Base-by-base conservation (phyloP, 2,113 vertebrate genomes). In the Notothenia coriiceps region DNA sequence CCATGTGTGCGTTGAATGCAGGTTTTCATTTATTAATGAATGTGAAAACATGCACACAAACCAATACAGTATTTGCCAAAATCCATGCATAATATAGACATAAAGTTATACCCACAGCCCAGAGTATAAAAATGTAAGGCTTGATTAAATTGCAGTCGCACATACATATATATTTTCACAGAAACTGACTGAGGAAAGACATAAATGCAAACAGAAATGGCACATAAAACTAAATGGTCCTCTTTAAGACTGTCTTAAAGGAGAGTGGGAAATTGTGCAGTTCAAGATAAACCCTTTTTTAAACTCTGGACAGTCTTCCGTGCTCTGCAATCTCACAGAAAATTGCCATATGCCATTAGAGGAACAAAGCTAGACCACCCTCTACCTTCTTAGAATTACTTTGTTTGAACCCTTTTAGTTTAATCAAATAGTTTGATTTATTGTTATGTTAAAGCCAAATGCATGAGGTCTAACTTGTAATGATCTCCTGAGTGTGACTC, bases 271-370 rank as follows among this genome's bases (percentile, higher is more conserved):
- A 74, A 54, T 49, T 20, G 55, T 46, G 22, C 40, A 17, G 55
- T 46, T 67, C 15, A 44, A 46, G 55, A 55, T 54, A 68, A 62
- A 74, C 17, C 63, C 59, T 55, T 74, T 56, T 56, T 69, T 18
- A 20, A 40, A 50, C 25, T 74, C 70, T 63, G 56, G 18, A 55
- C 49, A 35, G 40, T 50, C 56, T 7, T 11, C 47, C 55, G 2
- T 8, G 71, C 10, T 14, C 47, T 33, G 63, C 44, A 56, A 18
- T 61, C 40, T 56, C 43, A 71, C 52, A 52, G 22, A 22, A 71
- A 65, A 56, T 71, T 49, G 10, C 35, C n/a, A 49, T n/a, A 0
- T 44, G 64, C 4, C 25, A 56, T 55, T 62, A 40, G 10, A 22
- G n/a, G 25, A 9, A n/a, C 9, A 17, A 49, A 49, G 12, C 20